phyloP scores from a whole-genome alignment of 1,140 invertebrate genomes.

The Drosophila nebulosa region DNA sequence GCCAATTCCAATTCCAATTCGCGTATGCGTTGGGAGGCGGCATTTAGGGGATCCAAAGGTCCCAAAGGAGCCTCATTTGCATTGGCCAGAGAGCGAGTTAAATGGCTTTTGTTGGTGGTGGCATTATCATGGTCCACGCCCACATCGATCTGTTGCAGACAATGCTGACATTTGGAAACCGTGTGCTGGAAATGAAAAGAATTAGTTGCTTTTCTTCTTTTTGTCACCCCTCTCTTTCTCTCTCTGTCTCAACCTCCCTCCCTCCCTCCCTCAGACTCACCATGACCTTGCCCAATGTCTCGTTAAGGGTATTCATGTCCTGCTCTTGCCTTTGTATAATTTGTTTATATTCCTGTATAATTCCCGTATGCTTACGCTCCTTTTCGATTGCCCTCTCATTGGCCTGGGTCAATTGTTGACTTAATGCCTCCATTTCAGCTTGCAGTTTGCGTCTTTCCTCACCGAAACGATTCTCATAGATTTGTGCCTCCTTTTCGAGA shows the following conservation, averaged over 20 bases:
- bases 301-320: conserved; percentile 87
- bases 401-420: conserved; percentile 89
- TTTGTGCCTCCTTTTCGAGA: conserved; percentile 85
- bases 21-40: conserved; percentile 86
- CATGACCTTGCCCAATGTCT: conserved; percentile 83
- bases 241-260: no score
- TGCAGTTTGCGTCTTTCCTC: conserved; percentile 92
- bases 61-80: conserved; percentile 64
- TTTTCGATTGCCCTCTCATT: conserved; percentile 89
- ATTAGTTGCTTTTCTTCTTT: background rate
- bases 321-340: conserved; percentile 94
- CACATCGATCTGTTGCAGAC: conserved; percentile 75
- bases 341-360: conserved; percentile 96
- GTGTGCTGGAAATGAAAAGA: conserved; percentile 80
- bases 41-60: conserved; percentile 74
- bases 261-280: conserved; percentile 80
- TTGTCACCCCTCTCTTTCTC: background rate
- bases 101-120: conserved; percentile 38
- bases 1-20: conserved; percentile 97
- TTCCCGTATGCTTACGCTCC: conserved; percentile 86
- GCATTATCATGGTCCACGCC: conserved; percentile 56
- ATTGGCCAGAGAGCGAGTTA: conserved; percentile 33
- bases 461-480: conserved; percentile 83
- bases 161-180: conserved; percentile 83
- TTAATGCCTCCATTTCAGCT: conserved; percentile 89